Evolutionary conservation across 2,797 vertebrate species (phyloP).

Genomic region (Echeneis naucrates): DNA sequence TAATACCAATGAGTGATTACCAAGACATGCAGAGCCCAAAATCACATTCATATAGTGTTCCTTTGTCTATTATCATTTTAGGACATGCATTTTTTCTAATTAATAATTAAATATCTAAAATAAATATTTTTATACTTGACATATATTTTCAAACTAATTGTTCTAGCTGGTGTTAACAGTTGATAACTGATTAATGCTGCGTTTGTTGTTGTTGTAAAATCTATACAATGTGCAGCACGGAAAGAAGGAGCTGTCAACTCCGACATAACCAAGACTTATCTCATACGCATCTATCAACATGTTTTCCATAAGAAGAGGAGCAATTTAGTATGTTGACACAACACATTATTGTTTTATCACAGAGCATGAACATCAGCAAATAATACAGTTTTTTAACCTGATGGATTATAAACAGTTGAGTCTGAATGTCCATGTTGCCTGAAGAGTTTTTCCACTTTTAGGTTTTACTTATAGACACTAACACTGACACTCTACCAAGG

Average conservation of each 20-base stretch:
- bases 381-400: background rate
- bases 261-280: slow-evolving; percentile 1
- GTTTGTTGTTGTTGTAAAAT: slow-evolving; percentile 5
- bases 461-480: background rate
- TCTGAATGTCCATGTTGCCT: background rate
- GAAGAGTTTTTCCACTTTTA: background rate
- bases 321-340: background rate
- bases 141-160: background rate
- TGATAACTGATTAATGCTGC: slow-evolving; percentile 7
- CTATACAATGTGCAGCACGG: background rate
- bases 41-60: background rate
- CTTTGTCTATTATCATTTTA: too few species aligned
- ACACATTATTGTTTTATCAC: background rate
- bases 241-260: slow-evolving; percentile 3
- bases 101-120: background rate
- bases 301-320: background rate
- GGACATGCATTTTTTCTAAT: background rate
- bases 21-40: background rate
- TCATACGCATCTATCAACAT: background rate
- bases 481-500: background rate
- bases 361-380: background rate
- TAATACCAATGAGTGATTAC: background rate
- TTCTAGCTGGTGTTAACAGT: background rate
- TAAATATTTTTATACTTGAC: background rate
- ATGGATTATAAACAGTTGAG: background rate